A percentile compares a stretch with the other conserved stretches of the same genome.
These are phyloP conservation scores for Asbolus verrucosus DNA, from an alignment of 1,140 invertebrate species.

Conservation along the genomic window DNA sequence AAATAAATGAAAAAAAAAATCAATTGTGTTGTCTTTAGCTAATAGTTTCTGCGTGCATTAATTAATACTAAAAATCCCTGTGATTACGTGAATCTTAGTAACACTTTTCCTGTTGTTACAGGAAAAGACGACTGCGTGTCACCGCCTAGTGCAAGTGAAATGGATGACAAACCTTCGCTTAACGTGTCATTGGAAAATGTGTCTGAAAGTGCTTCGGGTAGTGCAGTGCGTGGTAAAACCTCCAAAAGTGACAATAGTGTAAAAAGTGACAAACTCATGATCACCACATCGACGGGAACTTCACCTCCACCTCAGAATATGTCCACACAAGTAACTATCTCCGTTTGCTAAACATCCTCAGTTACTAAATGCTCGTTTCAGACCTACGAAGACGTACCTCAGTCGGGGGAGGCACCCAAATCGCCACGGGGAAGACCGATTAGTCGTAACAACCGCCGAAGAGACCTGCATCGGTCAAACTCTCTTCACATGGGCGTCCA, in stretches of 20 bases:
- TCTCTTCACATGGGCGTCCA: constrained; percentile 64
- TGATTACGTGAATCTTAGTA: constrained; percentile 51
- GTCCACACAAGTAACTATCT: constrained; percentile 80
- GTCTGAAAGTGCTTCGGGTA: constrained; percentile 27
- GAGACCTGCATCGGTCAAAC: constrained; percentile 65
- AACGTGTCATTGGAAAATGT: constrained; percentile 36
- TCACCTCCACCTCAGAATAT: constrained; percentile 88
- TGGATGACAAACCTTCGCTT: constrained; percentile 25
- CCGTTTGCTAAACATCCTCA: not conserved
- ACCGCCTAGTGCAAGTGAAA: constrained; percentile 41
- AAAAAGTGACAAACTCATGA: constrained; percentile 45
- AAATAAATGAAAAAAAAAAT: too few species aligned
- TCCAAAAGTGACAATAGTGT: constrained; percentile 46
- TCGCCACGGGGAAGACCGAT: constrained; percentile 46
- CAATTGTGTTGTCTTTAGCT: constrained; percentile 44
- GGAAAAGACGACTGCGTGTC: constrained; percentile 46
- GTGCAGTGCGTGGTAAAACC: too few species aligned
- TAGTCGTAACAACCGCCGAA: constrained; percentile 52
- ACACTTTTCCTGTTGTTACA: constrained; percentile 57
- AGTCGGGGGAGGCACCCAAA: constrained; percentile 46
- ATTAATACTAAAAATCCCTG: constrained; percentile 47
- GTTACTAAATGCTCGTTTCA: constrained; percentile 52
- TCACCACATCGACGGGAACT: constrained; percentile 79
- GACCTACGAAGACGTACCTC: constrained; percentile 67
- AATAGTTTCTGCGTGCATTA: constrained; percentile 46